These are phyloP conservation scores for Alfaro cultratus DNA, from an alignment of 2,797 vertebrate genomes.

Conservation along the genomic window DNA sequence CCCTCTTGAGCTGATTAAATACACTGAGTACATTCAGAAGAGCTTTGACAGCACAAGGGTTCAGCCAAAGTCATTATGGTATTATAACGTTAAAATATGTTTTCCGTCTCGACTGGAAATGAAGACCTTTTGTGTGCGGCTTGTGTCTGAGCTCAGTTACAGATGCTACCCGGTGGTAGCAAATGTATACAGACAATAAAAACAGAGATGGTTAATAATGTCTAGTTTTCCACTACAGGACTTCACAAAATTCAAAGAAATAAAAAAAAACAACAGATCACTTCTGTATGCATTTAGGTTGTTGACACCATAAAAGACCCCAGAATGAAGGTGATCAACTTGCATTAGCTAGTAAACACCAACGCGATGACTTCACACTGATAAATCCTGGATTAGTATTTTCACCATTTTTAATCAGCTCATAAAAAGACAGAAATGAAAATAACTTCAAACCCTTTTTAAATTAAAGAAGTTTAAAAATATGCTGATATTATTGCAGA, in stretches of 20 bases:
- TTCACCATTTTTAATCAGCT: neutral
- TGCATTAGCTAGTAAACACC: neutral
- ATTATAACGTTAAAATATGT: conserved; percentile 60
- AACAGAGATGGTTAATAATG: neutral
- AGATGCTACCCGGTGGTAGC: neutral
- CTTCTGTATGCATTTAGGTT: neutral
- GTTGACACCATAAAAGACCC: neutral
- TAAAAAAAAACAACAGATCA: neutral
- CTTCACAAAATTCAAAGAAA: neutral
- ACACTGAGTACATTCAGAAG: conserved; percentile 66
- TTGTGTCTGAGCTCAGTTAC: neutral
- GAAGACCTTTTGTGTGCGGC: conserved; percentile 30
- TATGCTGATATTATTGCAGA: neutral
- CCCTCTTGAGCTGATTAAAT: conserved; percentile 81
- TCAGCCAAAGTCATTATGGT: conserved; percentile 55
- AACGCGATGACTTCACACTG: neutral
- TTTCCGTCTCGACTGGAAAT: conserved; percentile 42
- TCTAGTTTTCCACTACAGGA: neutral
- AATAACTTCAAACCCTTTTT: neutral
- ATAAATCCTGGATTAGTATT: neutral
- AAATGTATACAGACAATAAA: neutral
- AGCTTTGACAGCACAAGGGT: conserved; percentile 61
- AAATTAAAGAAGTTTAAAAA: neutral
- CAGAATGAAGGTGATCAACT: neutral
- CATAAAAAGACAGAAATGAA: neutral